Evolutionary conservation across 2,888 invertebrate genomes (phyloP).

Genomic region (Amorpha juglandis): DNA sequence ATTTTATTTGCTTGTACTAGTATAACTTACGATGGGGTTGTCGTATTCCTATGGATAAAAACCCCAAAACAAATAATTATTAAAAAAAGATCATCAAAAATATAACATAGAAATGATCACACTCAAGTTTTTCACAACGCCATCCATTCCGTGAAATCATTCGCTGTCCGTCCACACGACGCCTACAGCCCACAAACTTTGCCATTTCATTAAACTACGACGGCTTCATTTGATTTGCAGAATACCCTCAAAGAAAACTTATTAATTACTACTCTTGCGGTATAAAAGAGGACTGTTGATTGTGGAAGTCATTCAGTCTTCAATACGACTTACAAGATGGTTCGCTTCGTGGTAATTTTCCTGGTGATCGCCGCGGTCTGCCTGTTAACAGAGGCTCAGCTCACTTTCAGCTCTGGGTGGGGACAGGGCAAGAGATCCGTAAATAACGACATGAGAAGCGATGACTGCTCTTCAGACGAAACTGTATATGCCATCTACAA

Average conservation of each 20-base stretch:
- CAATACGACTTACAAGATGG: slow-evolving; percentile 42
- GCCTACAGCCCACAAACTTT: slow-evolving; percentile 30
- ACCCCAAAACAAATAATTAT: no score
- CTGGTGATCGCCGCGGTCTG: slow-evolving; percentile 46
- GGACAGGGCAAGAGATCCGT: slow-evolving; percentile 73
- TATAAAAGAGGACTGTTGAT: slow-evolving; percentile 14
- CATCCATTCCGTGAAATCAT: not conserved
- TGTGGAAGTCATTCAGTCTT: slow-evolving; percentile 32
- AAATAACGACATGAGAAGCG: slow-evolving; percentile 41
- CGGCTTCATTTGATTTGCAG: slow-evolving; percentile 67
- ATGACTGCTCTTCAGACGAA: slow-evolving; percentile 81
- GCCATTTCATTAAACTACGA: slow-evolving; percentile 38
- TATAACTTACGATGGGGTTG: no score
- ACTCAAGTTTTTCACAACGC: not conserved
- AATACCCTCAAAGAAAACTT: slow-evolving; percentile 45
- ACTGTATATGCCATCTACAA: slow-evolving; percentile 83
- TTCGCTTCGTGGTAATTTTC: slow-evolving; percentile 46
- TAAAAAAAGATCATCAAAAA: no score
- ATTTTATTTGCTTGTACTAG: no score
- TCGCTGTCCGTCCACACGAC: not conserved
- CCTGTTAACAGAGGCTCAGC: slow-evolving; percentile 67
- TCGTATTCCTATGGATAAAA: no score
- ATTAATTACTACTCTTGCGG: slow-evolving; percentile 24
- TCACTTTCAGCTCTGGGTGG: slow-evolving; percentile 85
- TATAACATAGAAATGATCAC: not conserved